phyloP scores from a whole-genome alignment of 1,140 invertebrate genomes.

The Bombus pascuorum region DNA sequence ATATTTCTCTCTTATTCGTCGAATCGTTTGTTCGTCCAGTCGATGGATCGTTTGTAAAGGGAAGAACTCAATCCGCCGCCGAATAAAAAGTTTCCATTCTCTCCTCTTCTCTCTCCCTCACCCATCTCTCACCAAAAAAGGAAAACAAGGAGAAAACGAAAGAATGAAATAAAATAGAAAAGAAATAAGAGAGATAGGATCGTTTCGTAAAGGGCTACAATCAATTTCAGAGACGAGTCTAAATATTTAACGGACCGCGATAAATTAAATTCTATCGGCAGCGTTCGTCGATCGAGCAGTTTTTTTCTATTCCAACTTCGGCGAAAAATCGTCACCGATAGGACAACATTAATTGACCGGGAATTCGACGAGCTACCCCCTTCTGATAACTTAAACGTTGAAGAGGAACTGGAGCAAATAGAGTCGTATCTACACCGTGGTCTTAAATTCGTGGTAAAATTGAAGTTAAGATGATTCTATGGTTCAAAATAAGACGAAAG shows the following conservation, averaged over 20 bases:
- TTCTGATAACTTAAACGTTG: not conserved
- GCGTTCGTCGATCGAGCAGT: not conserved
- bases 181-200: not conserved
- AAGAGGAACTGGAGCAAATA: not conserved
- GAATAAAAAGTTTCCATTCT: not conserved
- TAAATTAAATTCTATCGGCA: slow-evolving; percentile 13
- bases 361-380: not conserved
- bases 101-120: too few relatives aligned
- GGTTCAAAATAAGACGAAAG: not conserved
- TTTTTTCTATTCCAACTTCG: not conserved
- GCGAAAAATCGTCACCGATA: not conserved
- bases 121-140: not conserved
- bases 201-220: not conserved
- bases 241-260: slow-evolving; percentile 36
- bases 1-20: slow-evolving; percentile 41
- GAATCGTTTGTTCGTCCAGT: slow-evolving; percentile 6
- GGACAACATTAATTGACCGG: slow-evolving; percentile 8
- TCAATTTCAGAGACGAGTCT: slow-evolving; percentile 5
- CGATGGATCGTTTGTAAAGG: not conserved
- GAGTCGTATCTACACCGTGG: not conserved
- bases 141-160: not conserved
- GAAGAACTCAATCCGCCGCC: not conserved
- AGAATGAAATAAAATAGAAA: not conserved
- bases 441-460: not conserved
- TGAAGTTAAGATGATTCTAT: not conserved